A percentile compares a stretch with the other conserved stretches of the same genome.
These are phyloP conservation scores for Anagrus nilaparvatae DNA, from an alignment of 1,140 invertebrate genomes.

Conservation along the genomic window DNA sequence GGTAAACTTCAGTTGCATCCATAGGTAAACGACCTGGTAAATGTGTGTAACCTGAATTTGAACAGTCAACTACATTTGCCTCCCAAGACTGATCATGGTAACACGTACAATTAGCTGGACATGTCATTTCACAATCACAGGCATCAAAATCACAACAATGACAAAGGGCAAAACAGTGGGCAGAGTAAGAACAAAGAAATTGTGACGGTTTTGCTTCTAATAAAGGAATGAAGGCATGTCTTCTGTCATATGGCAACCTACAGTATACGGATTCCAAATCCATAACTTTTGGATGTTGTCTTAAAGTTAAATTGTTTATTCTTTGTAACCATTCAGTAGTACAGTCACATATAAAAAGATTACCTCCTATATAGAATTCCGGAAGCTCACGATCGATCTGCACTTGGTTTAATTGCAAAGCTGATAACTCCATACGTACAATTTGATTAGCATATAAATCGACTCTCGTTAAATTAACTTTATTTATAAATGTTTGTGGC, in stretches of 20 bases:
- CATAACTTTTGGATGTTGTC: constrained; percentile 70
- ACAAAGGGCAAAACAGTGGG: constrained; percentile 71
- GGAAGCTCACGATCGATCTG: constrained; percentile 52
- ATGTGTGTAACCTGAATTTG: constrained; percentile 56
- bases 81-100: constrained; percentile 79
- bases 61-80: constrained; percentile 86
- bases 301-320: constrained; percentile 58
- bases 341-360: constrained; percentile 81
- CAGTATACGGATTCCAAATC: constrained; percentile 76
- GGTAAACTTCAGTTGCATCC: constrained; percentile 82
- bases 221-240: constrained; percentile 58
- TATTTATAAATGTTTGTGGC: constrained; percentile 68
- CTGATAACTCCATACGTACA: constrained; percentile 65
- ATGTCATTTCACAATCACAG: constrained; percentile 78
- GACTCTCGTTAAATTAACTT: constrained; percentile 66
- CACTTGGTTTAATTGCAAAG: constrained; percentile 58
- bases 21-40: constrained; percentile 74
- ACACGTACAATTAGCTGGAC: constrained; percentile 75
- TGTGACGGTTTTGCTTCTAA: constrained; percentile 60
- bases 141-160: constrained; percentile 81
- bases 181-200: constrained; percentile 73
- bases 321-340: constrained; percentile 80
- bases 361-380: constrained; percentile 76
- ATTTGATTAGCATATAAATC: constrained; percentile 78
- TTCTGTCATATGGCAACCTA: constrained; percentile 64